Conservation (phyloP, 2,797 vertebrate genomes). For the Bovichtus diacanthus region DNA sequence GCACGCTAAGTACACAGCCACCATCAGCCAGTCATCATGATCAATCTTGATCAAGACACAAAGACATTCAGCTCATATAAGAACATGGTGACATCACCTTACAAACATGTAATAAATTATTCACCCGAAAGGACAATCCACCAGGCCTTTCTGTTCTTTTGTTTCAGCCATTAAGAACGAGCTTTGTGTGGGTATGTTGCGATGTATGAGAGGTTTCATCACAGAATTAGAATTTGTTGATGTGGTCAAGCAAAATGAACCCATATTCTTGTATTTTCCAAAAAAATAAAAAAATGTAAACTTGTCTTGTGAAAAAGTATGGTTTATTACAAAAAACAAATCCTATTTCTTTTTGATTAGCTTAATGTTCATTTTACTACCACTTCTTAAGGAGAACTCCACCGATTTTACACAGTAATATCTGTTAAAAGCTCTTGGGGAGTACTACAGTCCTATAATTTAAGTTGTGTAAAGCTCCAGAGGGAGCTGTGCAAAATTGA, state of each 20-base stretch:
- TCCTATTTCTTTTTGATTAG: too few species aligned
- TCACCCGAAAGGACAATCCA: background rate
- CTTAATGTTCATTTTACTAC: background rate
- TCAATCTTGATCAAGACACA: conserved; percentile 1
- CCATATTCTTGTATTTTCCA: background rate
- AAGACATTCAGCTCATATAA: background rate
- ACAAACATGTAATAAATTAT: background rate
- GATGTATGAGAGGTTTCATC: background rate
- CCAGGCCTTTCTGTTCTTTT: background rate
- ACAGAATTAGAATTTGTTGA: background rate
- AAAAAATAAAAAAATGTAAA: background rate
- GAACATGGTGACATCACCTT: too few species aligned
- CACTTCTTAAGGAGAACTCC: too few species aligned
- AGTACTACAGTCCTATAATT: too few species aligned
- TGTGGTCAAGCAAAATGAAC: background rate
- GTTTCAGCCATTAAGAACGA: background rate
- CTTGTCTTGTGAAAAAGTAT: background rate
- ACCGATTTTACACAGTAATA: too few species aligned
- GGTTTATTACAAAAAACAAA: background rate
- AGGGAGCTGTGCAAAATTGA: too few species aligned
- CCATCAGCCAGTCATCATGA: background rate
- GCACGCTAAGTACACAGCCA: background rate
- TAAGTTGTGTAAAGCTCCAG: too few species aligned
- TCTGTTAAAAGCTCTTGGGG: too few species aligned
- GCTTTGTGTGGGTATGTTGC: background rate